Base-by-base conservation (phyloP, 2,888 invertebrate genomes). In the Idaea dimidiata region DNA sequence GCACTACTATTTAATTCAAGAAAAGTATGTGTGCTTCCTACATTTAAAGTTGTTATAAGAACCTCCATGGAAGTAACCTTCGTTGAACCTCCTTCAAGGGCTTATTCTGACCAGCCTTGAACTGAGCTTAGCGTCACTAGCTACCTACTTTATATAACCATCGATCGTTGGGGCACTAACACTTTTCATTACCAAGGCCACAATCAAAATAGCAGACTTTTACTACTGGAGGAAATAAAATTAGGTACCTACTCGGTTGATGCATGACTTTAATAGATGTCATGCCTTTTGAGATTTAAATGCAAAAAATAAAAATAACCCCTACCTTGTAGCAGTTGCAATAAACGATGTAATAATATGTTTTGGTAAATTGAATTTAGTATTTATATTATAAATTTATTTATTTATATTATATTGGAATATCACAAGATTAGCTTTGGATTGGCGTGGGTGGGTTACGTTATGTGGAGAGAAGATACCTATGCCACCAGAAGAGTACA, bases 151-250 rank as follows among this genome's bases (percentile, higher is more conserved):
- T 73, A 70, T 77, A 76, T 75, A 66, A 66, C 68, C 56, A 68
- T 67, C 66, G 66, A 63, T 62, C 59, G 61, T 63, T 72, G 66
- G 68, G 74, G 72, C 69, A 73, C 76, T 72, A 76, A 79, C 78
- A 77, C 77, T 74, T 79, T 79, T 81, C 84, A 83, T 71, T 79
- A 79, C 78, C 87, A 87, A 86, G 86, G 86, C 72, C 79, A 72
- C 66, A 70, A 65, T 79, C 76, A 72, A 83, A 83, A 86, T 79
- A 81, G 78, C 78, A 66, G 67, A 61, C 58, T 66, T 69, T 70
- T 71, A 71, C 70, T 68, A 63, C 54, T 43, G 62, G 58, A 62
- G 18, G 56, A 17, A 58, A 18, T 16, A 63, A 32, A 43, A 43
- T 43, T 43, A 43, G 43, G 43, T 43, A 43, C 43, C 43, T 32